These are phyloP conservation scores for Drosophila rubida DNA, from an alignment of 2,888 invertebrate genomes.

Conservation along the genomic window DNA sequence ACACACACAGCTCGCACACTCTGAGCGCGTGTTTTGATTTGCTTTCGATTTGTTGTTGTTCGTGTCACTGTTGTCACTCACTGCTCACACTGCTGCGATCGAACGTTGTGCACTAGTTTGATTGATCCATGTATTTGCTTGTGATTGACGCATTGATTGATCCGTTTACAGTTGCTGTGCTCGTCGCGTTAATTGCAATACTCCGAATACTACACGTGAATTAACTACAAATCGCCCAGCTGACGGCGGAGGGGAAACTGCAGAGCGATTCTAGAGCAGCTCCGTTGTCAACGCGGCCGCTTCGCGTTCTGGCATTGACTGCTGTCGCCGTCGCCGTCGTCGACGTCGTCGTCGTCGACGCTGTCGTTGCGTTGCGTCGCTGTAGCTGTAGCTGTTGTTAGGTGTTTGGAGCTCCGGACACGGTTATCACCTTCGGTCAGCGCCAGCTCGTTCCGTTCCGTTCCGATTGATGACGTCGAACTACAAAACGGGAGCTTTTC, in stretches of 20 bases:
- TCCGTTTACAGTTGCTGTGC: conserved; percentile 6
- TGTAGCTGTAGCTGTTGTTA: conserved; percentile 27
- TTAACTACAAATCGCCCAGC: conserved; percentile 7
- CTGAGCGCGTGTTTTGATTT: conserved; percentile 55
- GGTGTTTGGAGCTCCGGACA: conserved; percentile 39
- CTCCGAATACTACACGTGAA: conserved; percentile 18
- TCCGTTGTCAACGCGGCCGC: conserved; percentile 73
- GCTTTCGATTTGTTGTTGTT: conserved; percentile 1
- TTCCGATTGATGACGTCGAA: conserved; percentile 52
- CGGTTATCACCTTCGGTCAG: conserved; percentile 61
- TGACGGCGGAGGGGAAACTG: background rate
- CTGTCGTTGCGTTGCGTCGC: background rate
- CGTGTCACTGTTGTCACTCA: conserved; percentile 30
- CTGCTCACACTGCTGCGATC: conserved; percentile 15
- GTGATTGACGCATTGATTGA: conserved; percentile 42
- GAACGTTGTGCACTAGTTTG: conserved; percentile 6
- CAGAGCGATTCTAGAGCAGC: conserved; percentile 60
- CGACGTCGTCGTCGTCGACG: conserved; percentile 11
- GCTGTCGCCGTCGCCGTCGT: conserved; percentile 43
- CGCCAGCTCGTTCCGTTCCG: conserved; percentile 25
- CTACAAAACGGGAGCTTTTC: conserved; percentile 32
- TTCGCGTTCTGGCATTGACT: conserved; percentile 77
- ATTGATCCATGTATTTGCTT: conserved; percentile 13
- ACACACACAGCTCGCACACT: conserved; percentile 36
- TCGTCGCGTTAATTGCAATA: conserved; percentile 11